phyloP scores from a whole-genome alignment of 2,113 vertebrate genomes.

The Oostethus manadensis region DNA sequence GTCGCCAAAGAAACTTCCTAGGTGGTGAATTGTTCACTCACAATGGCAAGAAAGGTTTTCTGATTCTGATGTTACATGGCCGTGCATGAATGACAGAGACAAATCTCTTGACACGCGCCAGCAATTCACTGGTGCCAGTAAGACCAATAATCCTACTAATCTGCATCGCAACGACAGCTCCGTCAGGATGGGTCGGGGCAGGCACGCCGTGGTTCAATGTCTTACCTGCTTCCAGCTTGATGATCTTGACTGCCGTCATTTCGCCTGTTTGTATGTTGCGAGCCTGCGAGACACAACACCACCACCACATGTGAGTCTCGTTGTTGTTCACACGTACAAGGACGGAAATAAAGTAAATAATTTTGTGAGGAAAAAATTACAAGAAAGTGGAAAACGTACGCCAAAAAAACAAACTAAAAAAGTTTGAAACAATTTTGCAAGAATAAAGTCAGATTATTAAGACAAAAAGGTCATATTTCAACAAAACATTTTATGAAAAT shows the following conservation, averaged over 20 bases:
- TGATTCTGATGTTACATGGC: no score
- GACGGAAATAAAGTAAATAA: no score
- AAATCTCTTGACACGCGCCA: constrained; percentile 36
- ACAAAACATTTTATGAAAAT: no score
- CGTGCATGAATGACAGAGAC: constrained; percentile 19
- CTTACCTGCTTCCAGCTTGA: constrained; percentile 97
- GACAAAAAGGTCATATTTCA: no score
- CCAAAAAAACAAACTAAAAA: no score
- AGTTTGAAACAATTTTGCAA: no score
- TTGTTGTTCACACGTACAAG: neutral
- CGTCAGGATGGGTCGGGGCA: constrained; percentile 34
- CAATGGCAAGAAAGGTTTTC: no score
- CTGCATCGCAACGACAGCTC: constrained; percentile 44
- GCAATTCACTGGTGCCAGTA: constrained; percentile 27
- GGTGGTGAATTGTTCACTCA: no score
- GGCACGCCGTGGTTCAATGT: constrained; percentile 11
- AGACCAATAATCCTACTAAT: constrained; percentile 63
- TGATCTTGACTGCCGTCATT: constrained; percentile 96
- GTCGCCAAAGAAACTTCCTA: no score
- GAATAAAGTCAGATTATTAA: no score
- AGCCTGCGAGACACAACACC: constrained; percentile 76
- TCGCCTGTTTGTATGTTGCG: constrained; percentile 92
- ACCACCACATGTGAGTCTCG: neutral
- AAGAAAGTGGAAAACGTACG: no score
- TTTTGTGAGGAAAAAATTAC: no score